Evolutionary conservation across 2,113 vertebrate genomes (phyloP).

Genomic region (Tetrao urogallus): DNA sequence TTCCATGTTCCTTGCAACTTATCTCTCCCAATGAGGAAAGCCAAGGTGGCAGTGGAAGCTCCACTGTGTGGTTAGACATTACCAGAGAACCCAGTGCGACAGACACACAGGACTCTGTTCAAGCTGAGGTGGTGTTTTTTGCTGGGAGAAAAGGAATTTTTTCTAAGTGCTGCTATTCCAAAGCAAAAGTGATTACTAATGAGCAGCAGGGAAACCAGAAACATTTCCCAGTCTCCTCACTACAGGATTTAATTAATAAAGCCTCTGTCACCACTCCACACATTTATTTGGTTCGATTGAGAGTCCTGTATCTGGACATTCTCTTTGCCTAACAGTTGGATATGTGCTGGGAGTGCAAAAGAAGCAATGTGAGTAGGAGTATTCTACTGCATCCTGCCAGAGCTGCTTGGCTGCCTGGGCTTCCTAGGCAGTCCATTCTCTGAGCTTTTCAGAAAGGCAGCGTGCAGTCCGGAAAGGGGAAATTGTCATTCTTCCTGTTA

Average conservation of each 20-base stretch:
- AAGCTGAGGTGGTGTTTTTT: not conserved
- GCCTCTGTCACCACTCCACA: not conserved
- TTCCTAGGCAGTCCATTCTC: not conserved
- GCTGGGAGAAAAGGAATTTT: not conserved
- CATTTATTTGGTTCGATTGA: not conserved
- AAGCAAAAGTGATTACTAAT: not conserved
- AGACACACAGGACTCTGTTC: not conserved
- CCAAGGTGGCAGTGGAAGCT: not conserved
- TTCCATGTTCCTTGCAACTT: not conserved
- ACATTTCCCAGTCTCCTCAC: not conserved
- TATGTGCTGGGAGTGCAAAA: not conserved
- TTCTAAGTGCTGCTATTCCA: not conserved
- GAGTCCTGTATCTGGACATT: not conserved
- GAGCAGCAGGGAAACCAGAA: not conserved
- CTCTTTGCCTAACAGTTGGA: not conserved
- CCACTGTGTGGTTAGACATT: not conserved
- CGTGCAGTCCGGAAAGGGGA: accelerated
- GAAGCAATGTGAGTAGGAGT: not conserved
- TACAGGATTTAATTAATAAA: not conserved
- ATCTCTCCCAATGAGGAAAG: not conserved
- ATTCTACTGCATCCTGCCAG: not conserved
- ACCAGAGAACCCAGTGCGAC: not conserved
- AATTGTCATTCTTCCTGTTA: not conserved
- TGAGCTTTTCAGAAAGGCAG: not conserved
- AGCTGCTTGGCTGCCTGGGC: not conserved